phyloP scores from a whole-genome alignment of 2,888 invertebrate genomes.

The Empis stercorea region DNA sequence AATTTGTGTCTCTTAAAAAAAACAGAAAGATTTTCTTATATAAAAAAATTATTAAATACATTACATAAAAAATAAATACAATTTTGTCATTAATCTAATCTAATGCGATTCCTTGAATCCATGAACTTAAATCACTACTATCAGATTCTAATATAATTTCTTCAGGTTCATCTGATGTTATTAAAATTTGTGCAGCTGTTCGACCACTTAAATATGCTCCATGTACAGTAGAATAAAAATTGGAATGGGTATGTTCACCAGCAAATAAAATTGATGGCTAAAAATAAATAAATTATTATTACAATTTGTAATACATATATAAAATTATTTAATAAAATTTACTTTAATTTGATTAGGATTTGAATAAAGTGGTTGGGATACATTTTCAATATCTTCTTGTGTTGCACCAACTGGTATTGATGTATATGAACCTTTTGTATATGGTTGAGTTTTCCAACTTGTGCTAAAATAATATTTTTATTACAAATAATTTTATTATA shows the following conservation, averaged over 20 bases:
- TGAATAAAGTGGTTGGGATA: constrained; percentile 71
- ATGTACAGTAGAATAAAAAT: constrained; percentile 90
- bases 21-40: no score
- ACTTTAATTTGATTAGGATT: constrained; percentile 61
- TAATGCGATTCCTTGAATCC: constrained; percentile 78
- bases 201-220: constrained; percentile 85
- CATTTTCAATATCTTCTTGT: constrained; percentile 74
- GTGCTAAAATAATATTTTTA: constrained; percentile 44
- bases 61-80: no score
- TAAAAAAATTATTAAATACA: no score
- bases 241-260: constrained; percentile 90
- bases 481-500: no score
- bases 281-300: constrained; percentile 20
- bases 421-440: constrained; percentile 79
- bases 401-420: constrained; percentile 80
- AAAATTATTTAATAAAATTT: background rate
- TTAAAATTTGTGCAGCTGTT: constrained; percentile 60
- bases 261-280: constrained; percentile 80
- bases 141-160: constrained; percentile 60
- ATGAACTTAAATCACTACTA: constrained; percentile 69
- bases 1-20: no score
- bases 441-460: constrained; percentile 75
- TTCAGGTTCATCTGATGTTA: constrained; percentile 47
- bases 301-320: constrained; percentile 4
- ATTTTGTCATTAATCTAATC: constrained; percentile 35